phyloP scores from a whole-genome alignment of 2,888 invertebrate genomes.

The Acrobasis suavella region DNA sequence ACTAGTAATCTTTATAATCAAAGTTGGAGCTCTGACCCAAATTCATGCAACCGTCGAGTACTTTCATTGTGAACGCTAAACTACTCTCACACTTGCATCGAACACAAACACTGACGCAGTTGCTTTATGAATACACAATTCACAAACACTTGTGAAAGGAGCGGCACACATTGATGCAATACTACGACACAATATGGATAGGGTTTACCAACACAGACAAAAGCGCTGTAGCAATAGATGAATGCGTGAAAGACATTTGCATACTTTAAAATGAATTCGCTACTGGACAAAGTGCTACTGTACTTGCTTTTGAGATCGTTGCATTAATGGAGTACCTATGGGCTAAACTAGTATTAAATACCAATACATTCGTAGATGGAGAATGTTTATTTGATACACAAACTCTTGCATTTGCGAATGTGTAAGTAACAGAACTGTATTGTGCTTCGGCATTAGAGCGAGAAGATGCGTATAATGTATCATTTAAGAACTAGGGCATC shows the following conservation, averaged over 20 bases:
- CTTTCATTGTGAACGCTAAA: constrained; percentile 80
- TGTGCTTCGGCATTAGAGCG: constrained; percentile 75
- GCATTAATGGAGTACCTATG: constrained; percentile 11
- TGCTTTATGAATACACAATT: constrained; percentile 33
- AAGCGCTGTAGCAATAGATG: constrained; percentile 32
- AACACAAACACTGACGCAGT: constrained; percentile 39
- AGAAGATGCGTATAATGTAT: constrained; percentile 68
- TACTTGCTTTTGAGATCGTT: constrained; percentile 18
- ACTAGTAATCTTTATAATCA: constrained; percentile 79
- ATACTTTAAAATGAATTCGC: constrained; percentile 26
- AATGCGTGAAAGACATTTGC: constrained; percentile 51
- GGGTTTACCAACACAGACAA: constrained; percentile 39
- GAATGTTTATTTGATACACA: constrained; percentile 32
- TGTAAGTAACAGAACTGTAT: constrained; percentile 59
- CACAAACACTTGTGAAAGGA: constrained; percentile 34
- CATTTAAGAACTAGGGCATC: constrained; percentile 73
- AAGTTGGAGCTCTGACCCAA: constrained; percentile 79
- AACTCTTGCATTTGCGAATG: constrained; percentile 36
- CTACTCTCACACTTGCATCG: constrained; percentile 52
- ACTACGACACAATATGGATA: constrained; percentile 41
- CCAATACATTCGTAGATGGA: constrained; percentile 18
- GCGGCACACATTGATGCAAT: constrained; percentile 38
- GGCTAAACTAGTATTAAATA: constrained; percentile 7
- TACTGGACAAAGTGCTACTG: constrained; percentile 23
- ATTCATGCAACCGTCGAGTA: constrained; percentile 77